Evolutionary conservation across 2,797 vertebrate species (phyloP), one percentile per base, ranked within the genome.

Genomic region (Megalops cyprinoides): DNA sequence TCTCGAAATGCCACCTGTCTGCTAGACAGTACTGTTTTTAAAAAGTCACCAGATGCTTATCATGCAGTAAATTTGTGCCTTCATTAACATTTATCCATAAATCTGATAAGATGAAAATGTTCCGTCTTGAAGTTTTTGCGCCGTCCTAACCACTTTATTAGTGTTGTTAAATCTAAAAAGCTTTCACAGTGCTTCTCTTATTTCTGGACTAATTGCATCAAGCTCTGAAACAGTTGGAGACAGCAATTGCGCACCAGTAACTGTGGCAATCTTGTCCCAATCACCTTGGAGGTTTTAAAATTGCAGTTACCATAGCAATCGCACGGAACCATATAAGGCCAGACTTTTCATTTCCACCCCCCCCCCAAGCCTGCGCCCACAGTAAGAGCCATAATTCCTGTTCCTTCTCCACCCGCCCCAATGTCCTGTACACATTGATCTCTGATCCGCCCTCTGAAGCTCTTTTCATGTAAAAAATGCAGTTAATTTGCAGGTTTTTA

Each of bases 231-330:
- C 20, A 58, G 42, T 78, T 48, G 44, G 55, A 25, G 39, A 39
- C 46, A 51, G 46, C 69, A 74, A 81, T 81, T 79, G 34, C 56
- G 25, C 75, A 37, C 51, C 51, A 23, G 65, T 58, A 81, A 75
- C 76, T n/a, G 69, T 75, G 39, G 69, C 60, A 77, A 78, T 55
- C 82, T 62, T 51, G 56, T 49, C 44, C 25, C 42, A 44, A 44
- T 15, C 71, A 60, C 34, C 10, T 46, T 20, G 7, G 56, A 28
- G 42, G 37, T 58, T 65, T 65, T 37, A 2, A 25, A 56, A 80
- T 76, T 25, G 31, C 31, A 4, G 79, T 81, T 81, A 76, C 79
- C 79, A 81, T 81, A 60, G 82, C 67, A 76, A 77, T 77, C 53
- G 44, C 74, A 65, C 44, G 31, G 67, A 73, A 31, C 39, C 65